These are phyloP conservation scores for Cerastoderma edule DNA, from an alignment of 2,888 invertebrate species.

Conservation along the genomic window DNA sequence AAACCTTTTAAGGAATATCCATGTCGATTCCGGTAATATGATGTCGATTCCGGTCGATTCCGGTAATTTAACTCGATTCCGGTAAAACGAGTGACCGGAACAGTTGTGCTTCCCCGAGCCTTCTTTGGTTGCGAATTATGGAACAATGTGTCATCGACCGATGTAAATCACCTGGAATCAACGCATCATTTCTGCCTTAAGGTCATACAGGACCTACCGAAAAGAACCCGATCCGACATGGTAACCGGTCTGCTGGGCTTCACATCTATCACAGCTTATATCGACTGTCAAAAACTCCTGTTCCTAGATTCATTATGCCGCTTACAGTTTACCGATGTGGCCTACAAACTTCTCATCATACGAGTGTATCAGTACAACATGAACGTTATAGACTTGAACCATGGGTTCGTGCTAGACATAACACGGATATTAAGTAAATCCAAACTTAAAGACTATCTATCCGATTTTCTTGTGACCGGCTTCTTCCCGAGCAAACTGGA, in stretches of 20 bases:
- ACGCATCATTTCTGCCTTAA: constrained; percentile 26
- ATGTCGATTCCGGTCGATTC: too few relatives aligned
- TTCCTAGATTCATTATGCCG: constrained; percentile 21
- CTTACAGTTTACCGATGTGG: background rate
- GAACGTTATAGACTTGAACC: background rate
- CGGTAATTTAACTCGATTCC: too few relatives aligned
- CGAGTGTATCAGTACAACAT: constrained; percentile 9
- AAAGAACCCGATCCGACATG: constrained; percentile 14
- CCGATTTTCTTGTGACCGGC: background rate
- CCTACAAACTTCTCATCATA: background rate
- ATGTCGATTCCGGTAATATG: too few relatives aligned
- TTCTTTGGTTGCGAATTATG: constrained; percentile 21
- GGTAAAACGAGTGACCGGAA: too few relatives aligned
- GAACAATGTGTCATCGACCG: background rate
- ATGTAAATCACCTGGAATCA: constrained; percentile 1
- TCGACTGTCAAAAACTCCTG: constrained; percentile 17
- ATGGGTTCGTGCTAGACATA: background rate
- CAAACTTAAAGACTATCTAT: background rate
- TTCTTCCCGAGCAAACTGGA: background rate
- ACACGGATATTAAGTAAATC: background rate
- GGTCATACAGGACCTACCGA: constrained; percentile 11
- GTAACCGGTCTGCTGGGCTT: constrained; percentile 7
- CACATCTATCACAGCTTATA: constrained; percentile 21
- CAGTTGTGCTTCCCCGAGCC: background rate
- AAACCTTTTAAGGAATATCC: too few relatives aligned